A percentile compares a stretch with the other conserved stretches of the same genome.
Evolutionary conservation across 2,888 invertebrate genomes (phyloP).

Genomic region (Eristalis pertinax): DNA sequence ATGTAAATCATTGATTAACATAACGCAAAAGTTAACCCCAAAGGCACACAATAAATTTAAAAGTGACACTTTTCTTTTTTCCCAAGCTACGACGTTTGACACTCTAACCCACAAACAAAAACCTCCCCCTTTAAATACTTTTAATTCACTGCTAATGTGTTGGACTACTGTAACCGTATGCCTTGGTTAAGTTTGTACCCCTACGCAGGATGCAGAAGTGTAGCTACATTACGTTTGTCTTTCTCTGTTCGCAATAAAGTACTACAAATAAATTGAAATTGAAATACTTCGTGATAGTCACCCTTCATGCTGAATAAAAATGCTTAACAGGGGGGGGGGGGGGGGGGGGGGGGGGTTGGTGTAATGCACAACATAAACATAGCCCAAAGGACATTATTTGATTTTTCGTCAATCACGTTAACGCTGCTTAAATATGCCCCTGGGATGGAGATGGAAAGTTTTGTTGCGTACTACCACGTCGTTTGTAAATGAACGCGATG

Average conservation of each 20-base stretch:
- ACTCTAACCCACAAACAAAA: constrained; percentile 1
- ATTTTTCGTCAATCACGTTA: constrained; percentile 55
- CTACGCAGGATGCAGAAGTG: constrained; percentile 6
- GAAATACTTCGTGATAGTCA: constrained; percentile 29
- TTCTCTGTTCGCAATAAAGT: constrained; percentile 25
- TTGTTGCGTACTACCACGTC: constrained; percentile 1
- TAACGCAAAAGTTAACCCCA: constrained; percentile 47
- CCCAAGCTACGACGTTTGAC: neutral
- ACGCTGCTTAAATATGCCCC: constrained; percentile 43
- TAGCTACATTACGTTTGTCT: constrained; percentile 9
- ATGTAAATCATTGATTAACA: constrained; percentile 50
- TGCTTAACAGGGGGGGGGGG: constrained; percentile 40
- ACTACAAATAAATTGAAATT: constrained; percentile 43
- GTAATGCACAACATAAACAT: constrained; percentile 26
- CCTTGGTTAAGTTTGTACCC: neutral
- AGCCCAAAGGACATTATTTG: constrained; percentile 43
- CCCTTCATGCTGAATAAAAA: constrained; percentile 15
- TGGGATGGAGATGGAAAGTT: constrained; percentile 25
- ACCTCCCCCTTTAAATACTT: constrained; percentile 8
- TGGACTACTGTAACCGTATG: constrained; percentile 50
- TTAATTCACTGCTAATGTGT: constrained; percentile 47
- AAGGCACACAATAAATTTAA: constrained; percentile 40
- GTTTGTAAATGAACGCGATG: constrained; percentile 39
- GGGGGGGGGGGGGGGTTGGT: constrained; percentile 44
- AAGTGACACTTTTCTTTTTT: constrained; percentile 22